Evolutionary conservation across 2,888 invertebrate species (phyloP), one percentile per base, ranked within the genome.

Genomic region (Agonum fuliginosum): DNA sequence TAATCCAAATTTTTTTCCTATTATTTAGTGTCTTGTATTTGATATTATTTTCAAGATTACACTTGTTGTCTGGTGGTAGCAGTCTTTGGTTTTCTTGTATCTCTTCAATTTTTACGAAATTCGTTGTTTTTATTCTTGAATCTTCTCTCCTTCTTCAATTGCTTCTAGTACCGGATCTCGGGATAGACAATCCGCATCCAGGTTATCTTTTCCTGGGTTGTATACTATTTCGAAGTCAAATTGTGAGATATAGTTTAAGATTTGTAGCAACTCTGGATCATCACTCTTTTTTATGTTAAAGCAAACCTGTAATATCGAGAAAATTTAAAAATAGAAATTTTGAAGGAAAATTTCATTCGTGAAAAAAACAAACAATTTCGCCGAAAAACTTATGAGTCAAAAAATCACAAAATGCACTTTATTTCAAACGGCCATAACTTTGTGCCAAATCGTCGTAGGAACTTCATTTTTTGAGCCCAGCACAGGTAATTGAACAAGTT

Each of bases 311-410:
- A 41, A 72, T 54, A 10, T 79, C 73, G 17, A 22, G 37, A 51
- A 80, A 78, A 62, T 72, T 22, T 79, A 80, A 51, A 79, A 71
- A 43, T 80, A 67, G 72, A 79, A 79, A 30, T 80, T 78, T 65
- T 46, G 70, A 54, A 79, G 22, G 20, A 76, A n/a, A n/a, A n/a
- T 76, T 71, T 79, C 76, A 54, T 79, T 79, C 2, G 78, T 78
- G 6, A 75, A 51, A 67, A 78, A 41, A 76, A 76, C 19, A 77
- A 67, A 24, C 74, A 74, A 62, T 69, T 78, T 74, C 37, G 51
- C n/a, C n/a, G n/a, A n/a, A n/a, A n/a, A n/a, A n/a, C n/a, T n/a
- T n/a, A n/a, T n/a, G n/a, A n/a, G n/a, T n/a, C n/a, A n/a, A n/a
- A n/a, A n/a, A n/a, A n/a, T n/a, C n/a, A n/a, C n/a, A n/a, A n/a